A percentile compares a stretch with the other conserved stretches of the same genome.
Evolutionary conservation across 2,113 vertebrate genomes (phyloP).

Genomic region (Pelmatolapia mariae): DNA sequence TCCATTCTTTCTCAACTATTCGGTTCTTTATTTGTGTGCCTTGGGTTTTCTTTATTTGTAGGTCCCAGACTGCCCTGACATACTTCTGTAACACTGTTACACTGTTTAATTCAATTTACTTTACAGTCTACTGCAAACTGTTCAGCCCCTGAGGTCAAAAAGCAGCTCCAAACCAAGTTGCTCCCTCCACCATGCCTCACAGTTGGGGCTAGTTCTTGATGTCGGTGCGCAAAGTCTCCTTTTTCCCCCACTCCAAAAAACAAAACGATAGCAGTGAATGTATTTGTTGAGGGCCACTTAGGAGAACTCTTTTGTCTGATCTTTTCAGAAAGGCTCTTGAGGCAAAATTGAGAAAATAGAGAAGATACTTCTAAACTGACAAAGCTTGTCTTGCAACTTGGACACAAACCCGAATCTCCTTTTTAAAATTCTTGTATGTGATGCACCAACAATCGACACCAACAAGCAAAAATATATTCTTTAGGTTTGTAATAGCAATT

Average conservation of each 20-base stretch:
- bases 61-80: not conserved
- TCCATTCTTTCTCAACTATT: not conserved
- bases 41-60: not conserved
- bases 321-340: not conserved
- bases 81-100: not conserved
- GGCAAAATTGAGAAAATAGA: not conserved
- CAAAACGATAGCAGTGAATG: not conserved
- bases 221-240: not conserved
- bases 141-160: not conserved
- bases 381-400: not conserved
- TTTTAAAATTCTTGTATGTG: not conserved
- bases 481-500: not conserved
- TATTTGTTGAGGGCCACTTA: not conserved
- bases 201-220: not conserved
- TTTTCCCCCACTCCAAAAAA: not conserved
- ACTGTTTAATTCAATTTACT: not conserved
- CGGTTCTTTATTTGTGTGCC: fast-evolving
- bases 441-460: not conserved
- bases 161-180: not conserved
- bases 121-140: not conserved
- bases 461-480: not conserved
- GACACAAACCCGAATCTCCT: not conserved
- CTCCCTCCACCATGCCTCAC: not conserved
- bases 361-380: not conserved
- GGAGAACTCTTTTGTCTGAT: not conserved